These are phyloP conservation scores for Sebastes umbrosus DNA, from an alignment of 2,797 vertebrate species.

Conservation along the genomic window DNA sequence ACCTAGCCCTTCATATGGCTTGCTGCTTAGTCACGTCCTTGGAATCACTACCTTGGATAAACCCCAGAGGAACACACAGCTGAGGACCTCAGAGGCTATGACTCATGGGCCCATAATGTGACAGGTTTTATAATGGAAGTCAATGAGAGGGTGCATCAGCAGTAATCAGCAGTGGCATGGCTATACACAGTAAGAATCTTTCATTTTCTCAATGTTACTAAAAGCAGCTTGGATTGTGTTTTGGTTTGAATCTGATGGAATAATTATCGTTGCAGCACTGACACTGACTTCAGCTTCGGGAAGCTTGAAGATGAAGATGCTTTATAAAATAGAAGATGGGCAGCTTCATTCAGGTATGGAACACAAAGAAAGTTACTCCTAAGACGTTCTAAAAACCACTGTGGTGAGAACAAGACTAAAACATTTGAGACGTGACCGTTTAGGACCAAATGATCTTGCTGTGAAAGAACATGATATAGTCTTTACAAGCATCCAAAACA, in stretches of 20 bases:
- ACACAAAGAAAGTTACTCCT: not conserved
- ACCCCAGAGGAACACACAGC: conserved; percentile 69
- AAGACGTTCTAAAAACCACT: not conserved
- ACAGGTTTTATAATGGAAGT: conserved; percentile 75
- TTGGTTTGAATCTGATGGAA: conserved; percentile 20
- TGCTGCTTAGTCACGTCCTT: conserved; percentile 77
- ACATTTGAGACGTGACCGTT: not conserved
- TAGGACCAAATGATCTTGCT: not conserved
- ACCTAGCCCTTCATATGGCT: conserved; percentile 67
- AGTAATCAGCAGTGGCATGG: conserved; percentile 61
- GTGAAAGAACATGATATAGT: not conserved
- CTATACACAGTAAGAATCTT: conserved; percentile 47
- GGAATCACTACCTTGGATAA: conserved; percentile 81
- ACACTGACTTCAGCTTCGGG: not conserved
- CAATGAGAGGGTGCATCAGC: conserved; percentile 77
- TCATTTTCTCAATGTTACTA: conserved; percentile 2
- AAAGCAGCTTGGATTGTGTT: conserved; percentile 17
- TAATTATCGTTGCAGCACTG: not conserved
- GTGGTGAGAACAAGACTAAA: not conserved
- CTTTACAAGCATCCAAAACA: conserved; percentile 39
- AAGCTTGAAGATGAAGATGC: not conserved
- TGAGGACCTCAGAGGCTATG: conserved; percentile 64
- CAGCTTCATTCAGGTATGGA: not conserved
- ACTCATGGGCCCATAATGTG: conserved; percentile 70
- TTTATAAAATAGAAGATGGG: not conserved